Conservation (phyloP, 1,140 invertebrate species). For the Paramacrobiotus metropolitanus region DNA sequence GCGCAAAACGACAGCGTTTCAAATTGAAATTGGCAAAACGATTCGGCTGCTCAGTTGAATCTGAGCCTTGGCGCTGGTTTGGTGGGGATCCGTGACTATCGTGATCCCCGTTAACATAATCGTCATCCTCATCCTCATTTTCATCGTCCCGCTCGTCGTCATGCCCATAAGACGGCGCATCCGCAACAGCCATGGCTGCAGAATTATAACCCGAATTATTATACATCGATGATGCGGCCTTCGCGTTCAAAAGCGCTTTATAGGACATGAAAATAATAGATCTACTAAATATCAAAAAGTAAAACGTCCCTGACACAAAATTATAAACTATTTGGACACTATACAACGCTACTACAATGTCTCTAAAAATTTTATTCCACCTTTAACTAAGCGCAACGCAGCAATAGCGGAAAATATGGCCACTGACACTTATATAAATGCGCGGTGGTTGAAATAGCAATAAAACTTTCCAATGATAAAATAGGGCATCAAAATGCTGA, state of each 20-base stretch:
- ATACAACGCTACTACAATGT: too few relatives aligned
- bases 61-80: neutral
- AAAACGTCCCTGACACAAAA: too few relatives aligned
- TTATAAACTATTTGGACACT: too few relatives aligned
- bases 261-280: too few relatives aligned
- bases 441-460: too few relatives aligned
- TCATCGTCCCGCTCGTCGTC: neutral
- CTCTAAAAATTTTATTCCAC: too few relatives aligned
- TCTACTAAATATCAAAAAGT: too few relatives aligned
- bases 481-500: too few relatives aligned
- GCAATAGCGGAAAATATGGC: too few relatives aligned
- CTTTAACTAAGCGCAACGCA: too few relatives aligned
- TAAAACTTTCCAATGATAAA: too few relatives aligned
- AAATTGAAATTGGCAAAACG: neutral
- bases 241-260: neutral
- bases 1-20: neutral
- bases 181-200: neutral
- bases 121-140: neutral
- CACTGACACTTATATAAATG: too few relatives aligned
- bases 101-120: neutral
- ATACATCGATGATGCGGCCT: neutral
- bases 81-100: neutral
- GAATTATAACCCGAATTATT: neutral
- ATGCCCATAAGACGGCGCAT: neutral
- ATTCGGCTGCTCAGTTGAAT: neutral